Evolutionary conservation across 2,888 invertebrate genomes (phyloP).

Genomic region (Scrobipalpa atriplicella): DNA sequence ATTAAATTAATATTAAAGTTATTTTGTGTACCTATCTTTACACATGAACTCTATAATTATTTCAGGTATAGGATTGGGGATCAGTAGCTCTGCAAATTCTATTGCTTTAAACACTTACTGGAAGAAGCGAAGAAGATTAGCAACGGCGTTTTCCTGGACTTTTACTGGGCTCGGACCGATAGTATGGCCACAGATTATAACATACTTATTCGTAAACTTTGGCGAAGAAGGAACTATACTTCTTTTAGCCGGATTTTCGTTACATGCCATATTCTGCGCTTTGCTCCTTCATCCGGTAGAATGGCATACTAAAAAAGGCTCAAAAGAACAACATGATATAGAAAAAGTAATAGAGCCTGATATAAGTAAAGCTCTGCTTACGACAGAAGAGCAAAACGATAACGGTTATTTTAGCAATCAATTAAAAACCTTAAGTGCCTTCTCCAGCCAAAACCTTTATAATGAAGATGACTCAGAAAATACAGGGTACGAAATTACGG

Average conservation of each 20-base stretch:
- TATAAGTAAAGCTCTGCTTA: constrained; percentile 36
- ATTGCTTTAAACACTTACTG: constrained; percentile 89
- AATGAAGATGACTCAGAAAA: constrained; percentile 85
- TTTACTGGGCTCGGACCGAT: constrained; percentile 89
- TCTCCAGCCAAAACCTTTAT: constrained; percentile 85
- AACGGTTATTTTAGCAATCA: constrained; percentile 72
- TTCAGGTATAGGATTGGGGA: constrained; percentile 85
- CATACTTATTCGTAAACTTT: constrained; percentile 81
- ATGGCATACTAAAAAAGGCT: constrained; percentile 84
- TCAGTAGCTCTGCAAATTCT: constrained; percentile 86
- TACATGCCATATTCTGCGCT: constrained; percentile 86
- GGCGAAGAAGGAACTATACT: constrained; percentile 86
- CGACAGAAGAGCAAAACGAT: constrained; percentile 54
- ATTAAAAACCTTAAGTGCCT: constrained; percentile 69
- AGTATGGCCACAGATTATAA: constrained; percentile 87
- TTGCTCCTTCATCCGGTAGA: constrained; percentile 88
- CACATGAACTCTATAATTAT: not conserved
- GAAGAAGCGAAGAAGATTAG: constrained; percentile 86
- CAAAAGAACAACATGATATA: constrained; percentile 47
- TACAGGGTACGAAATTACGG: constrained; percentile 85
- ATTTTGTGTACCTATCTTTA: not conserved
- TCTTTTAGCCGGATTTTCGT: constrained; percentile 85
- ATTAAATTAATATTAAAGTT: not conserved
- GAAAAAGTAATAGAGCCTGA: constrained; percentile 53
- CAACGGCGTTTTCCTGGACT: constrained; percentile 88